Conservation (phyloP, 1,140 invertebrate species). For the Drosophila bifasciata region DNA sequence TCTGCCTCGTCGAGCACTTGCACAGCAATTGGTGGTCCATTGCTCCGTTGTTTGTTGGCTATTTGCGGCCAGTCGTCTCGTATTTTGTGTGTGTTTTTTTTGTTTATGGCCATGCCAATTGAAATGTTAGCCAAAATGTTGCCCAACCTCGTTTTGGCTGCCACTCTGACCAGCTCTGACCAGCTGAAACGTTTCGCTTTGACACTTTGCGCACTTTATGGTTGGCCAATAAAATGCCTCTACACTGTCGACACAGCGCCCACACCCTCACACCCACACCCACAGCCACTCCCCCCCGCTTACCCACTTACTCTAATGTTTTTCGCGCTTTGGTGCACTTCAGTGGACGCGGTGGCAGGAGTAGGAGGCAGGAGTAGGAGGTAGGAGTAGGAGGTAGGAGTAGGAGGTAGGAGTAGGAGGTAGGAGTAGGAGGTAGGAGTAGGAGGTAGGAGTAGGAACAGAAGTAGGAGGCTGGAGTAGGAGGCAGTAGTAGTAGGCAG, state of each 20-base stretch:
- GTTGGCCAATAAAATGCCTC: slow-evolving; percentile 60
- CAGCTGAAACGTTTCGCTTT: slow-evolving; percentile 67
- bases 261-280: not conserved
- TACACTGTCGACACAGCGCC: slow-evolving; percentile 1
- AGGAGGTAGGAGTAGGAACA: too few relatives aligned
- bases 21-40: too few relatives aligned
- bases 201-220: slow-evolving; percentile 73
- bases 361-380: too few relatives aligned
- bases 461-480: too few relatives aligned
- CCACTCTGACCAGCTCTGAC: too few relatives aligned
- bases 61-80: not conserved
- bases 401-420: too few relatives aligned
- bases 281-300: not conserved
- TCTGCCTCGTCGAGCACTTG: too few relatives aligned
- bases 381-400: too few relatives aligned
- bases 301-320: slow-evolving; percentile 4
- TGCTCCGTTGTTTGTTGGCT: not conserved
- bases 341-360: slow-evolving; percentile 48
- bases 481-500: not conserved
- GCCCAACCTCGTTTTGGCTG: slow-evolving; percentile 29
- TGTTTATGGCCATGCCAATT: slow-evolving; percentile 63
- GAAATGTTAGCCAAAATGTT: slow-evolving; percentile 67
- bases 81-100: too few relatives aligned
- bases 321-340: slow-evolving; percentile 71
- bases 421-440: too few relatives aligned